Evolutionary conservation across 2,797 vertebrate genomes (phyloP).

Genomic region (Microtus agrestis): DNA sequence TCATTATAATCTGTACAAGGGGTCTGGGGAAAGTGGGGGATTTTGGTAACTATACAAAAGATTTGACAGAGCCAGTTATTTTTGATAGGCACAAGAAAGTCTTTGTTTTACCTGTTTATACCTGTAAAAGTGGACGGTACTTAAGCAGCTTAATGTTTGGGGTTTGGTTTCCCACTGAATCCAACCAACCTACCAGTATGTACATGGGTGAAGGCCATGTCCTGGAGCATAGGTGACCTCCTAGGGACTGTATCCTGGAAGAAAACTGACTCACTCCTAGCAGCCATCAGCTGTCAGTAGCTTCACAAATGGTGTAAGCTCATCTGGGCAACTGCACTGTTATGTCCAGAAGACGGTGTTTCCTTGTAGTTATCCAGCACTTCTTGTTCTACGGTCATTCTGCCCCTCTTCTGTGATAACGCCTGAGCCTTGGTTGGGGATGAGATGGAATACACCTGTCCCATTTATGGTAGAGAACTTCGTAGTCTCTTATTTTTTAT

Average conservation of each 20-base stretch:
- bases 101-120: neutral
- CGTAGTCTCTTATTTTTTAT: neutral
- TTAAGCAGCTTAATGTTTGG: neutral
- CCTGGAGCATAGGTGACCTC: neutral
- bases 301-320: neutral
- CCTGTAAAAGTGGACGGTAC: neutral
- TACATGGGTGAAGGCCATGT: too few relatives aligned
- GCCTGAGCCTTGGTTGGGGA: neutral
- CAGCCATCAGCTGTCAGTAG: neutral
- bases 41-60: neutral
- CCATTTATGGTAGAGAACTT: too few relatives aligned
- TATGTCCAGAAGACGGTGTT: neutral
- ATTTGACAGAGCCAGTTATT: neutral
- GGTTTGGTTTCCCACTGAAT: neutral
- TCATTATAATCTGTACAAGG: neutral
- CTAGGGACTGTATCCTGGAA: neutral
- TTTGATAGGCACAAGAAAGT: neutral
- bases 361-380: neutral
- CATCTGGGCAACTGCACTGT: neutral
- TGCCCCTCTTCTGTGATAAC: neutral
- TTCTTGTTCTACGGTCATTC: too few relatives aligned
- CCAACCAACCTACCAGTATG: rapidly evolving
- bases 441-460: too few relatives aligned
- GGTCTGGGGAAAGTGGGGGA: neutral
- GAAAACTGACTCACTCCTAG: neutral